Evolutionary conservation across 1,140 invertebrate species (phyloP), one percentile per base, ranked within the genome.

Genomic region (Drosophila watanabei): DNA sequence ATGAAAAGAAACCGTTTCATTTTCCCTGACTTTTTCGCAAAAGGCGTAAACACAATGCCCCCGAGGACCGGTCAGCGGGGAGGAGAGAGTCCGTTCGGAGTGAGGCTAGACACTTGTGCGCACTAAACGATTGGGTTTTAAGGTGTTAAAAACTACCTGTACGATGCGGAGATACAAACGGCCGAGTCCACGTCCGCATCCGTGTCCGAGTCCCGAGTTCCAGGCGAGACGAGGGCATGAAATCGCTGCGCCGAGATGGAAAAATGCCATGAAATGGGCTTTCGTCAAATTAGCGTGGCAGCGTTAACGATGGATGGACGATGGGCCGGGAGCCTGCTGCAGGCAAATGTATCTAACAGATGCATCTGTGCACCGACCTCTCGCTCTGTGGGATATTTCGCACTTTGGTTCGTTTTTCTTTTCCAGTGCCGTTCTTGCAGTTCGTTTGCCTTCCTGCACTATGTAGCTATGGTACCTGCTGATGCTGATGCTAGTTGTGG

Each of bases 261-360:
- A 87, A 86, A 87, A 87, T 79, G 79, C 84, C 85, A 88, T 88
- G 81, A 88, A 88, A 88, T 88, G 78, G 85, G 85, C 85, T 88
- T 88, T 88, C 85, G 86, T 88, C 85, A 88, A 88, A 88, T 88
- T 88, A 88, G 85, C 85, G 85, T 89, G 86, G 81, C 69, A 89
- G 63, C 85, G 85, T 88, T 88, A 88, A 88, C 85, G 85, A 89
- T 65, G 77, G 70, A 73, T 48, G 54, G 75, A 61, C 75, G 61
- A 58, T 46, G 41, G 61, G 51, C 20, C 30, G 20, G 13, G 48
- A 52, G 32, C n/a, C 28, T 43, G 48, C 35, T 48, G 41, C 56
- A 49, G 35, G 49, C 54, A 41, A 59, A 33, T 43, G 51, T 45
- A 51, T 77, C 63, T 80, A 70, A 75, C 49, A 73, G 68, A 72